phyloP scores from a whole-genome alignment of 2,888 invertebrate species.

The Plemyria rubiginata region DNA sequence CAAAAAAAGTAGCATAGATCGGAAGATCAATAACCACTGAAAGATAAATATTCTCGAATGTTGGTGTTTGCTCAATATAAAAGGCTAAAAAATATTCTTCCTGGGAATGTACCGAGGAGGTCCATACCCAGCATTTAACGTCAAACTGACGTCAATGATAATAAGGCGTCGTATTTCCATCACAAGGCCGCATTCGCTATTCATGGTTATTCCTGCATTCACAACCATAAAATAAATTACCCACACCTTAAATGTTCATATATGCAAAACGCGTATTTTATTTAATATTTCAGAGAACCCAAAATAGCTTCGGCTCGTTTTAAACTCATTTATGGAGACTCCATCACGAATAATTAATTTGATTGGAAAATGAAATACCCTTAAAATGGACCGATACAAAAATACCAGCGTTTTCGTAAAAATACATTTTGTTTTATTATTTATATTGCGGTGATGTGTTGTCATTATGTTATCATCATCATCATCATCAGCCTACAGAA shows the following conservation, averaged over 20 bases:
- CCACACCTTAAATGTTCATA: background rate
- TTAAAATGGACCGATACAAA: background rate
- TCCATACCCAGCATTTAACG: too few species aligned
- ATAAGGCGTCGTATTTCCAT: too few species aligned
- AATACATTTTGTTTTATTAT: background rate
- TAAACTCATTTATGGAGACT: background rate
- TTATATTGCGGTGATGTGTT: background rate
- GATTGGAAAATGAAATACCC: background rate
- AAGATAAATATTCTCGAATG: too few species aligned
- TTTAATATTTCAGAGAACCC: background rate
- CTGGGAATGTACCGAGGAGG: too few species aligned
- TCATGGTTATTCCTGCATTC: too few species aligned
- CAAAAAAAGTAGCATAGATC: too few species aligned
- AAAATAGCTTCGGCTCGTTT: background rate
- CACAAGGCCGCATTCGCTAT: too few species aligned
- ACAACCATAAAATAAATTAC: background rate
- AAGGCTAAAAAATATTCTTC: too few species aligned
- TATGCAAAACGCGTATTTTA: background rate
- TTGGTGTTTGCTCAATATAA: too few species aligned
- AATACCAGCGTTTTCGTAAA: background rate
- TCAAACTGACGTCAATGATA: too few species aligned
- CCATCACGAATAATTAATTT: slow-evolving; percentile 6
- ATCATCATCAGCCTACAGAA: background rate
- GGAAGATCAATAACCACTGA: too few species aligned
- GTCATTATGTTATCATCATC: background rate